These are phyloP conservation scores for Scaptomyza hsui DNA, from an alignment of 1,140 invertebrate species.

Conservation along the genomic window DNA sequence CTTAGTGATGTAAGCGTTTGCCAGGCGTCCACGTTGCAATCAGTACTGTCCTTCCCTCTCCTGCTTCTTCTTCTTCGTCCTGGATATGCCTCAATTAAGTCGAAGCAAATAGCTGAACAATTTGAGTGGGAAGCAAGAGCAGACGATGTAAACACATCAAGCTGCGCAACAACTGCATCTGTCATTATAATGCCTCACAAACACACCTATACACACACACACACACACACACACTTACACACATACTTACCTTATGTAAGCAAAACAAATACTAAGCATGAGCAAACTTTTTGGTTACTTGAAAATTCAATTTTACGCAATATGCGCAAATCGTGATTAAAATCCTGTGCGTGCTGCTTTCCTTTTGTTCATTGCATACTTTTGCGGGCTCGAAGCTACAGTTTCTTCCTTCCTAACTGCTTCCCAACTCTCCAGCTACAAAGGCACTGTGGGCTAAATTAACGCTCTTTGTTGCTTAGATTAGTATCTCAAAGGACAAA, in stretches of 20 bases:
- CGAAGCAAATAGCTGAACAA: slow-evolving; percentile 51
- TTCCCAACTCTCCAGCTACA: too few species aligned
- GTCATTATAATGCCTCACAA: slow-evolving; percentile 34
- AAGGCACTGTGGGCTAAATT: slow-evolving; percentile 13
- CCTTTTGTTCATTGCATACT: slow-evolving; percentile 49
- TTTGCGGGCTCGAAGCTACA: slow-evolving; percentile 26
- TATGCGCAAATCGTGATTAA: slow-evolving; percentile 81
- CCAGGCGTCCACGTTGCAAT: slow-evolving; percentile 2
- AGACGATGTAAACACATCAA: slow-evolving; percentile 58
- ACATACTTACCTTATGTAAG: too few species aligned
- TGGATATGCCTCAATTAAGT: slow-evolving; percentile 60
- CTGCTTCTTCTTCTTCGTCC: neutral
- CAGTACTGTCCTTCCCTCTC: neutral
- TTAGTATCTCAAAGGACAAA: neutral
- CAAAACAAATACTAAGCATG: slow-evolving; percentile 16
- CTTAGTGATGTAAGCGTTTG: slow-evolving; percentile 62
- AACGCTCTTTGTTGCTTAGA: neutral
- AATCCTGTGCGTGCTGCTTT: slow-evolving; percentile 58
- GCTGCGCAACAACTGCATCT: slow-evolving; percentile 46
- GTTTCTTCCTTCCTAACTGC: neutral
- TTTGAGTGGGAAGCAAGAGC: slow-evolving; percentile 5
- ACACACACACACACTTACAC: neutral
- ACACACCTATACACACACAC: neutral
- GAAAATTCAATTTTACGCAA: slow-evolving; percentile 82
- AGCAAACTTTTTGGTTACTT: slow-evolving; percentile 71